These are phyloP conservation scores for Marisa cornuarietis DNA, from an alignment of 1,140 invertebrate genomes.

Conservation along the genomic window DNA sequence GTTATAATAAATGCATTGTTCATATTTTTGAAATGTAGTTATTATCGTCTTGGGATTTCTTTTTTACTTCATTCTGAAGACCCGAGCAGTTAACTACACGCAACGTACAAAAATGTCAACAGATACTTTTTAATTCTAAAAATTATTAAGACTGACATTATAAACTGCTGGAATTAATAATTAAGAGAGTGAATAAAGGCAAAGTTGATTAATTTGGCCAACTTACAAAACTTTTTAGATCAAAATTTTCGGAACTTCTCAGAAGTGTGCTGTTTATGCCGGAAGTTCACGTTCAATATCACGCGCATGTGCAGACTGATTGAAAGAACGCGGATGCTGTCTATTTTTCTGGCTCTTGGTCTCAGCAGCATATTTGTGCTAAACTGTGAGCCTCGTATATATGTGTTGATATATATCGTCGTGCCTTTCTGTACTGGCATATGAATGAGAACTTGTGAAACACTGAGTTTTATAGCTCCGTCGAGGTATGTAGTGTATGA, in stretches of 20 bases:
- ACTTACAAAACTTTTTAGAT: conserved; percentile 24
- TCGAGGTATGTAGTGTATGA: too few species aligned
- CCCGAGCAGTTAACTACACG: too few species aligned
- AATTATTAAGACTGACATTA: too few species aligned
- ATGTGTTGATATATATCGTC: background rate
- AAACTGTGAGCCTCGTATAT: background rate
- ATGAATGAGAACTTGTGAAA: too few species aligned
- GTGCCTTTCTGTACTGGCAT: background rate
- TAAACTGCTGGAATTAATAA: background rate
- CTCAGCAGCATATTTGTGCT: background rate
- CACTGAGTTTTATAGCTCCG: too few species aligned
- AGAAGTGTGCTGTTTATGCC: conserved; percentile 23
- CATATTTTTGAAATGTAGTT: too few species aligned
- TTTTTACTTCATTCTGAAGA: too few species aligned
- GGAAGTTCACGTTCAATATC: conserved; percentile 11
- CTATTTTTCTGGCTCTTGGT: background rate
- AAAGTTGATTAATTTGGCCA: background rate
- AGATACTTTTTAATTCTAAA: too few species aligned
- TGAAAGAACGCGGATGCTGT: too few species aligned
- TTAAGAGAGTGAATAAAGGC: background rate
- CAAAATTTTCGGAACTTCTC: conserved; percentile 15
- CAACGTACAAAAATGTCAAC: too few species aligned
- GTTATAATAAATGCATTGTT: too few species aligned
- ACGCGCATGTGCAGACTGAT: conserved; percentile 3
- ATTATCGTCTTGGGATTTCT: too few species aligned